phyloP scores from a whole-genome alignment of 1,140 invertebrate genomes.

The Drosophila mayri region DNA sequence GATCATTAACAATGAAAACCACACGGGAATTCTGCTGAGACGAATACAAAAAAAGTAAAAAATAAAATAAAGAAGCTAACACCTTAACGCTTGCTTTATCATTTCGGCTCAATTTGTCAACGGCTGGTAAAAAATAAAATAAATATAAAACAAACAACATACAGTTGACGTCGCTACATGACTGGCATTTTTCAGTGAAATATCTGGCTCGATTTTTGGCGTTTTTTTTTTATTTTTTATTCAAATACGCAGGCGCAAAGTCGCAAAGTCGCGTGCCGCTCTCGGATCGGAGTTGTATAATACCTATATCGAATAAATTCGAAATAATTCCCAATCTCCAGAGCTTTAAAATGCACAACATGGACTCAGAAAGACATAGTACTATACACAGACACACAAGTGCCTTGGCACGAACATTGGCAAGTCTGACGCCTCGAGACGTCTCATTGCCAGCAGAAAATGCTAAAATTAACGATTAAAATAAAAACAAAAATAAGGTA shows the following conservation, averaged over 20 bases:
- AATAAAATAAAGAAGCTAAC: slow-evolving; percentile 27
- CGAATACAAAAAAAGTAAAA: neutral
- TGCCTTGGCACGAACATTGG: slow-evolving; percentile 48
- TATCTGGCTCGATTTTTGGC: slow-evolving; percentile 43
- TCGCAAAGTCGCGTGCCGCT: slow-evolving; percentile 65
- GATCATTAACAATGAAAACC: slow-evolving; percentile 39
- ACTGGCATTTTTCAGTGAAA: slow-evolving; percentile 39
- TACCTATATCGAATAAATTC: neutral
- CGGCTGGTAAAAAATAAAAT: slow-evolving; percentile 10
- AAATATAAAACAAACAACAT: slow-evolving; percentile 2
- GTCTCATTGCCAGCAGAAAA: slow-evolving; percentile 9
- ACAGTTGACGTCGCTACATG: slow-evolving; percentile 56
- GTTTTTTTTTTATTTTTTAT: slow-evolving; percentile 9
- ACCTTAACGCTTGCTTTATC: slow-evolving; percentile 47
- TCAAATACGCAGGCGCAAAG: slow-evolving; percentile 43
- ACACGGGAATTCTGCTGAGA: slow-evolving; percentile 14
- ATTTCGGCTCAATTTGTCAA: slow-evolving; percentile 48
- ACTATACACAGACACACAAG: neutral
- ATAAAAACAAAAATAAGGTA: neutral
- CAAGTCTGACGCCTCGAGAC: slow-evolving; percentile 11
- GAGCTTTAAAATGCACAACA: slow-evolving; percentile 52
- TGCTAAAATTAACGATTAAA: neutral
- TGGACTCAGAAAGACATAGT: neutral
- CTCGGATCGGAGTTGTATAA: slow-evolving; percentile 35
- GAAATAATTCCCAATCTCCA: slow-evolving; percentile 11